These are phyloP conservation scores for Zeugodacus cucurbitae DNA, from an alignment of 1,140 invertebrate species.

Conservation along the genomic window DNA sequence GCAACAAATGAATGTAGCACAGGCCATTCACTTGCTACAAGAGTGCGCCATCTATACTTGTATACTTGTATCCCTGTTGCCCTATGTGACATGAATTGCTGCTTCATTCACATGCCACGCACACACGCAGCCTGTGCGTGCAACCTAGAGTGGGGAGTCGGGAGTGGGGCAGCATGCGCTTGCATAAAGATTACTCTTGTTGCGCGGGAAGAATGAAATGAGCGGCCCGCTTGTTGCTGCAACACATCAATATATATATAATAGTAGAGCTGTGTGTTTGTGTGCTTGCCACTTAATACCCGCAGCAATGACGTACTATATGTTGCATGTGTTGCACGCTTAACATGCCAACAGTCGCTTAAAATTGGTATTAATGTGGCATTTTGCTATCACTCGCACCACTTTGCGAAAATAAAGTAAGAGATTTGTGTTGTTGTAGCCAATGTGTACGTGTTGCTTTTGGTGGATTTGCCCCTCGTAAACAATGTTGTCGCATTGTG, in stretches of 20 bases:
- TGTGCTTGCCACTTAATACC: neutral
- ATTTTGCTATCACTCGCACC: conserved; percentile 32
- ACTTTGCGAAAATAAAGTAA: neutral
- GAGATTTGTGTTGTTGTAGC: neutral
- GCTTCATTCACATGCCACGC: conserved; percentile 32
- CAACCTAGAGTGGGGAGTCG: neutral
- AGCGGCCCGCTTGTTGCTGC: too few species aligned
- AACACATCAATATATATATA: neutral
- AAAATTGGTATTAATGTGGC: conserved; percentile 38
- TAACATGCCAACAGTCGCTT: conserved; percentile 36
- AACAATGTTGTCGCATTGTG: conserved; percentile 28
- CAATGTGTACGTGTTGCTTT: neutral
- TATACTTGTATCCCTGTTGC: neutral
- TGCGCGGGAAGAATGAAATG: neutral
- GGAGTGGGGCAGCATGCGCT: neutral
- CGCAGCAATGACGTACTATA: neutral
- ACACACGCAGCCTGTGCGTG: neutral
- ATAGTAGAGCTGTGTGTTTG: neutral
- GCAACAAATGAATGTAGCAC: neutral
- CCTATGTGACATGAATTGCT: neutral
- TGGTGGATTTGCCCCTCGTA: neutral
- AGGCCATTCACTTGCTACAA: conserved; percentile 14
- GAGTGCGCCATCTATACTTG: too few species aligned
- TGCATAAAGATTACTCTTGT: neutral
- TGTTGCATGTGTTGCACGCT: conserved; percentile 32